These are phyloP conservation scores for Phoxinus dragarum DNA, from an alignment of 2,797 vertebrate species.

Conservation along the genomic window DNA sequence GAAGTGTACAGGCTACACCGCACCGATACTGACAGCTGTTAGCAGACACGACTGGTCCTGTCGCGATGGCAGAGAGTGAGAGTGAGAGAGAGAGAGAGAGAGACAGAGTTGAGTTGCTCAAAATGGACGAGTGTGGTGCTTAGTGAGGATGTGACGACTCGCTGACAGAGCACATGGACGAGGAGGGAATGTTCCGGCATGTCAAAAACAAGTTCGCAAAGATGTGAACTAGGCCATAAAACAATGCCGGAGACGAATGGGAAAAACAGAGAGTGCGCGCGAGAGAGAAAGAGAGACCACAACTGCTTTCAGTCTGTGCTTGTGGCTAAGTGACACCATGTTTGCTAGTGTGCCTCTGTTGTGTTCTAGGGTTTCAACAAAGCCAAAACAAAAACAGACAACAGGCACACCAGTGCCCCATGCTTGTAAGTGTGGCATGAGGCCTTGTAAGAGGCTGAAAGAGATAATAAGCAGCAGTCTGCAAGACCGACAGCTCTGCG, in stretches of 20 bases:
- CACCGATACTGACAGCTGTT: conserved; percentile 45
- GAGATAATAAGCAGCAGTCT: conserved; percentile 65
- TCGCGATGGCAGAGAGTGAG: not conserved
- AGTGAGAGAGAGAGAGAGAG: conserved; percentile 11
- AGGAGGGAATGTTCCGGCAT: conserved; percentile 75
- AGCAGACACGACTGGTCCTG: not conserved
- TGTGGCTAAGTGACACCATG: conserved; percentile 61
- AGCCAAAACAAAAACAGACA: conserved; percentile 70
- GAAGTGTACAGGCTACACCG: conserved; percentile 62
- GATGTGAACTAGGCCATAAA: conserved; percentile 74
- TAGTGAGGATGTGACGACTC: conserved; percentile 64
- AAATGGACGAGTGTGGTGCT: conserved; percentile 36
- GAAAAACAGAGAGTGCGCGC: conserved; percentile 62
- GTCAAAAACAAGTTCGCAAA: conserved; percentile 70
- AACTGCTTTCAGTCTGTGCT: conserved; percentile 63
- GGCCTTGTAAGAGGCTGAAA: conserved; percentile 62
- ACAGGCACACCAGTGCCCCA: conserved; percentile 58
- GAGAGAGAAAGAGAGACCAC: conserved; percentile 53
- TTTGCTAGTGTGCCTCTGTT: conserved; percentile 57
- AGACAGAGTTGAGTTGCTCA: not conserved
- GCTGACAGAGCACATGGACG: conserved; percentile 74
- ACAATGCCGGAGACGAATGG: conserved; percentile 70
- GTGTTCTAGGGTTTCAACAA: conserved; percentile 64
- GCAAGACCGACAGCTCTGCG: conserved; percentile 54
- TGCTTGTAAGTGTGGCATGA: conserved; percentile 61